Percentiles rank a stretch among this genome's conserved stretches.
Conservation (phyloP, 2,797 vertebrate genomes). For the Scolopax bukidnonensis region DNA sequence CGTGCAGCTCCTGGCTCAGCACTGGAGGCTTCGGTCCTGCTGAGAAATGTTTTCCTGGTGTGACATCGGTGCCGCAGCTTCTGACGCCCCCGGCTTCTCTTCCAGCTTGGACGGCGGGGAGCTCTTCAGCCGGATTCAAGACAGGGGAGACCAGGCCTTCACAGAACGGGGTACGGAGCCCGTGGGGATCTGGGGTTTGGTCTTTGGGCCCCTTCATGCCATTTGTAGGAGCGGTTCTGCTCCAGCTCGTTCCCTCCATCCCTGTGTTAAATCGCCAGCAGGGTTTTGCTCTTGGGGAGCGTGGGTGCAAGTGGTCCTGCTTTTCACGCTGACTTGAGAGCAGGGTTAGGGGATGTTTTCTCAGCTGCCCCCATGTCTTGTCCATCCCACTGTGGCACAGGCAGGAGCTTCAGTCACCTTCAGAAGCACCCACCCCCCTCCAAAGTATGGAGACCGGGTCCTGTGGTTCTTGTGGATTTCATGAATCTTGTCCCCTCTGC, state of each 20-base stretch:
- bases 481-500: not conserved
- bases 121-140: conserved; percentile 96
- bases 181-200: accelerated
- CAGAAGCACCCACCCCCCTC: not conserved
- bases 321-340: accelerated
- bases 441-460: not conserved
- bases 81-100: not conserved
- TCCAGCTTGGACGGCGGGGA: conserved; percentile 96
- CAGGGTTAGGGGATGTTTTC: not conserved
- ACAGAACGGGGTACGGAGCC: conserved; percentile 90
- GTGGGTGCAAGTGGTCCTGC: not conserved
- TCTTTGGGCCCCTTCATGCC: not conserved
- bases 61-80: accelerated
- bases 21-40: not conserved
- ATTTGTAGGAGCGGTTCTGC: not conserved
- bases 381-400: not conserved
- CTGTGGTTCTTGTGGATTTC: not conserved
- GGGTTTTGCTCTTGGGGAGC: not conserved
- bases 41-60: accelerated
- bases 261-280: not conserved
- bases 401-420: not conserved
- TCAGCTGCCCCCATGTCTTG: not conserved
- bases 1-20: not conserved
- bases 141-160: conserved; percentile 98
- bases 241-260: accelerated